Conservation (phyloP, 1,140 invertebrate genomes). For the Drosophila asahinai region DNA sequence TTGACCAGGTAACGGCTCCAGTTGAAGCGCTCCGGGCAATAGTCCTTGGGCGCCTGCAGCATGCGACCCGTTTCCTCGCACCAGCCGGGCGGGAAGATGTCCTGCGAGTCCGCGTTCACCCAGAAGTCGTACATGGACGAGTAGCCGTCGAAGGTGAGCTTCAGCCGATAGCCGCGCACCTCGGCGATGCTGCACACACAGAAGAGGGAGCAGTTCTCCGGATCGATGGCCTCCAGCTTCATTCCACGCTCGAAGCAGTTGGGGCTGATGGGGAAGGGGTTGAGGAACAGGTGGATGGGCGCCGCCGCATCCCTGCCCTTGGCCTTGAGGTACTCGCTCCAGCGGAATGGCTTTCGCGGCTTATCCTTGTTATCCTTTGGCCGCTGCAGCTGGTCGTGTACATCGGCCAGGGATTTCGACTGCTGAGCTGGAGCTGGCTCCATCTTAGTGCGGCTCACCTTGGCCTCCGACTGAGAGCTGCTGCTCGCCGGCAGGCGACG, state of each 20-base stretch:
- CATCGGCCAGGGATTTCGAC: slow-evolving; percentile 1
- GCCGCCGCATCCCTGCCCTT: slow-evolving; percentile 84
- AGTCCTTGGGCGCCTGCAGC: slow-evolving; percentile 91
- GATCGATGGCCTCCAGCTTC: slow-evolving; percentile 97
- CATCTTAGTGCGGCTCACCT: slow-evolving; percentile 39
- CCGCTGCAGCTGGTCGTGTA: background rate
- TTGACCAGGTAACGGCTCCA: slow-evolving; percentile 95
- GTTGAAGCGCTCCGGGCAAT: slow-evolving; percentile 89
- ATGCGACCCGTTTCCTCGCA: slow-evolving; percentile 92
- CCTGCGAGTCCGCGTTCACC: slow-evolving; percentile 95
- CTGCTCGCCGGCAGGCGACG: slow-evolving; percentile 33
- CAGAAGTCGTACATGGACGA: slow-evolving; percentile 96
- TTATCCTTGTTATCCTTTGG: slow-evolving; percentile 1
- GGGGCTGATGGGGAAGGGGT: slow-evolving; percentile 89
- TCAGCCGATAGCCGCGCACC: slow-evolving; percentile 92
- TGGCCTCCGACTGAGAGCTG: slow-evolving; percentile 17
- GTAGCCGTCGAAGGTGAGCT: slow-evolving; percentile 97
- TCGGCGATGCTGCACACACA: slow-evolving; percentile 95
- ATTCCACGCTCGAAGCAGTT: slow-evolving; percentile 94
- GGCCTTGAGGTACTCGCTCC: slow-evolving; percentile 67
- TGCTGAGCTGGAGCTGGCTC: slow-evolving; percentile 4
- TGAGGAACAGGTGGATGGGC: slow-evolving; percentile 91
- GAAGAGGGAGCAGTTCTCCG: slow-evolving; percentile 94
- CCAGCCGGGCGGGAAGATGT: slow-evolving; percentile 97
- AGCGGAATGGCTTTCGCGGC: slow-evolving; percentile 55